A percentile compares a stretch with the other conserved stretches of the same genome.
Conservation (phyloP, 2,113 vertebrate species). For the Acrocephalus arundinaceus region DNA sequence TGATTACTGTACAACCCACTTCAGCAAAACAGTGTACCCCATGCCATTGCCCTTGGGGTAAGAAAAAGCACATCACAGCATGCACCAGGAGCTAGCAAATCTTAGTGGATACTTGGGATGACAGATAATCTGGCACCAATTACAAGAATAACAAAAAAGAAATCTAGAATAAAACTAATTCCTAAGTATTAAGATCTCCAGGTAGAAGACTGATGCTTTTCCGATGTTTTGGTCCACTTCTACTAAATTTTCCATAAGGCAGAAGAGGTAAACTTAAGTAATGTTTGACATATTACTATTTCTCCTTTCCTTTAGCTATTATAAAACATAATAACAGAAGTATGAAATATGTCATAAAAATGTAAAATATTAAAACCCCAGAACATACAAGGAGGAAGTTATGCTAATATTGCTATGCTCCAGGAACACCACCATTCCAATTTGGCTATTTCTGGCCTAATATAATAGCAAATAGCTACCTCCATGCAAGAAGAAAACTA, state of each 20-base stretch:
- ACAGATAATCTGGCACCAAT: not conserved
- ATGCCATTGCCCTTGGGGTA: not conserved
- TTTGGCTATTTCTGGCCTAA: not conserved
- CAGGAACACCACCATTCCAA: not conserved
- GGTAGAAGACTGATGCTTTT: not conserved
- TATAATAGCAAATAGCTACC: not conserved
- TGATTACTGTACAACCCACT: not conserved
- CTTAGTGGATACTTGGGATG: not conserved
- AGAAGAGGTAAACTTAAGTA: not conserved
- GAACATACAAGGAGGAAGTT: not conserved
- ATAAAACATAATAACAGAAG: not conserved
- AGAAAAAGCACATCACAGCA: not conserved
- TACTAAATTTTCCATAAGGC: not conserved
- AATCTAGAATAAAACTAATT: not conserved
- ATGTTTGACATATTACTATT: not conserved
- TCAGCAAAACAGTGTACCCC: not conserved
- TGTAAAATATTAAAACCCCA: not conserved
- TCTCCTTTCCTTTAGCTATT: not conserved
- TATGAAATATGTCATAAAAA: not conserved
- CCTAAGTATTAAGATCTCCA: not conserved
- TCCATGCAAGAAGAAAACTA: not conserved
- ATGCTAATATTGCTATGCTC: not conserved
- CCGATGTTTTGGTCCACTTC: not conserved
- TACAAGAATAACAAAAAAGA: not conserved
- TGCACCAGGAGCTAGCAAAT: not conserved